A percentile compares a stretch with the other conserved stretches of the same genome.
These are phyloP conservation scores for Lasioglossum malachurum DNA, from an alignment of 2,888 invertebrate genomes.

Conservation along the genomic window DNA sequence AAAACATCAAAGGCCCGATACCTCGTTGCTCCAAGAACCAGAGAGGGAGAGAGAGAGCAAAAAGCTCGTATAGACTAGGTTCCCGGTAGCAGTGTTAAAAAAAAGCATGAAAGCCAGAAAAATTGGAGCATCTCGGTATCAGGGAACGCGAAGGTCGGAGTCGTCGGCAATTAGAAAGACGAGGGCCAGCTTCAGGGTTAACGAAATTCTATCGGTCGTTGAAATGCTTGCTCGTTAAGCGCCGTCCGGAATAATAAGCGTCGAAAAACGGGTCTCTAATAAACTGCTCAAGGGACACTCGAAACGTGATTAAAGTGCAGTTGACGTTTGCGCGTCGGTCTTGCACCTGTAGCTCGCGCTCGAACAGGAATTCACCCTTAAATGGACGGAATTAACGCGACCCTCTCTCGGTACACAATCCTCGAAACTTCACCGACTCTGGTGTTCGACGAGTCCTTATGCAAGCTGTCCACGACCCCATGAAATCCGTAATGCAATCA, in stretches of 20 bases:
- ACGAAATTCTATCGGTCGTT: neutral
- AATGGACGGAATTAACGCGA: constrained; percentile 55
- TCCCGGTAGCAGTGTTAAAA: neutral
- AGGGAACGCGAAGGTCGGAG: neutral
- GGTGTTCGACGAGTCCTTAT: constrained; percentile 28
- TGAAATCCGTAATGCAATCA: constrained; percentile 35
- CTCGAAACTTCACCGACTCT: constrained; percentile 32
- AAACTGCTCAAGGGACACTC: constrained; percentile 46
- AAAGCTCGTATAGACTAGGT: neutral
- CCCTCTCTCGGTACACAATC: constrained; percentile 20
- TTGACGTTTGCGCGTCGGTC: constrained; percentile 48
- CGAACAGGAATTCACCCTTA: constrained; percentile 31
- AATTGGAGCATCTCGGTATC: neutral
- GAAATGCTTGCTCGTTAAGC: constrained; percentile 44
- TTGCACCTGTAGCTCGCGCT: constrained; percentile 48
- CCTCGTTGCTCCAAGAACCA: neutral
- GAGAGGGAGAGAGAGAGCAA: neutral
- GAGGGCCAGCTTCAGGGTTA: neutral
- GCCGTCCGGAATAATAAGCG: constrained; percentile 37
- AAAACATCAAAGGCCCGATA: neutral
- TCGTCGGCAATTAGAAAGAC: constrained; percentile 4
- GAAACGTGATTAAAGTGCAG: constrained; percentile 58
- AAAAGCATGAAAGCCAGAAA: neutral
- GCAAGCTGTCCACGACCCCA: neutral
- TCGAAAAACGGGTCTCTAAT: constrained; percentile 37